A percentile compares a stretch with the other conserved stretches of the same genome.
phyloP scores from a whole-genome alignment of 2,888 invertebrate genomes.

The Cosmia trapezina region DNA sequence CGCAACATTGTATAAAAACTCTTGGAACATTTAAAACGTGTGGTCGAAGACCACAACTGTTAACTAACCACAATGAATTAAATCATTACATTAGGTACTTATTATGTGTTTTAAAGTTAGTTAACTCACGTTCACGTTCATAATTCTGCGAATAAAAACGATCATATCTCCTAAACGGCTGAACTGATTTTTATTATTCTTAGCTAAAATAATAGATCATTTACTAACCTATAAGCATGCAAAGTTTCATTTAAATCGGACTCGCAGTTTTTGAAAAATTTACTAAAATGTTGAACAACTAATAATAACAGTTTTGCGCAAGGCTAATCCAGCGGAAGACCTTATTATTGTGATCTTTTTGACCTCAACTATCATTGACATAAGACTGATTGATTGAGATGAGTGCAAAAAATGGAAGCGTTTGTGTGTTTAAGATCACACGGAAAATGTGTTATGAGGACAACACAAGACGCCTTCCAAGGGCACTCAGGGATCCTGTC shows the following conservation, averaged over 20 bases:
- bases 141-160: neutral
- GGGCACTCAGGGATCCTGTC: neutral
- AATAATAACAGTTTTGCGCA: neutral
- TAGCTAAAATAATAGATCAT: neutral
- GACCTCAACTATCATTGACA: slow-evolving; percentile 30
- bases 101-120: neutral
- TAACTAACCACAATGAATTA: slow-evolving; percentile 11
- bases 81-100: slow-evolving; percentile 2
- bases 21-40: neutral
- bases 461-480: neutral
- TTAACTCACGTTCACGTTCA: neutral
- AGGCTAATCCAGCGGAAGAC: neutral
- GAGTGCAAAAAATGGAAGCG: neutral
- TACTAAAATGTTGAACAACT: neutral
- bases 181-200: neutral
- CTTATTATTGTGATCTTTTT: neutral
- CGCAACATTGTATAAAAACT: slow-evolving; percentile 25
- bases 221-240: neutral
- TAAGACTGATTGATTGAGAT: neutral
- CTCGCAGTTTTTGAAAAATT: neutral
- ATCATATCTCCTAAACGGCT: slow-evolving; percentile 1
- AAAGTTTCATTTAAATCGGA: neutral
- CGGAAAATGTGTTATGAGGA: neutral
- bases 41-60: slow-evolving; percentile 16
- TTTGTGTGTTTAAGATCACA: neutral